Base-by-base conservation (phyloP, 2,888 invertebrate species). In the Hirudinaria manillensis region DNA sequence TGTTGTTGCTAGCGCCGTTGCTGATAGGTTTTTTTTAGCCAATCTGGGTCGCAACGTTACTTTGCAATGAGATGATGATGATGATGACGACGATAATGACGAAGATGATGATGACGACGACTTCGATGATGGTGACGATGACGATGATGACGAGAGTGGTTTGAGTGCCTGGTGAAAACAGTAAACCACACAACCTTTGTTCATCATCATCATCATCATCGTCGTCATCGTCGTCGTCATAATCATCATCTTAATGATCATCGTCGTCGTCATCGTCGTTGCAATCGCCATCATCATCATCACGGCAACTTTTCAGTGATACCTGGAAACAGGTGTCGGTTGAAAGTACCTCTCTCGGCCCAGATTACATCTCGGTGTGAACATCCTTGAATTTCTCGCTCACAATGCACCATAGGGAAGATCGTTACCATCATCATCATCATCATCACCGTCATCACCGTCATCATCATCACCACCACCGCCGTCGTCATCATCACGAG, bases 71-170 rank as follows among this genome's bases (percentile, higher is more conserved):
- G 45, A 61, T 61, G 61, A 61, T 61, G n/a, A 61, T 61, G 61
- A 61, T 61, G 61, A 61, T 61, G 7, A 61, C 29, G 61, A 61
- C 21, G 61, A 56, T 72, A 27, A 70, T 75, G 70, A 70, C 45
- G 75, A 75, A 51, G 70, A 75, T 53, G 75, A 70, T 51, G 68
- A 70, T 51, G 75, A 68, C n/a, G 75, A 7, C 24, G 70, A 70
- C 21, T 70, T 13, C 51, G 70, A 70, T 53, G 75, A 70, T 38
- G 75, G 27, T 75, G 75, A 38, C 53, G 75, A 38, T 70, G 75
- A 51, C 19, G 55, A 75, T 29, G 75, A 75, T 51, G 75, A 75
- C 27, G 75, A 75, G 61, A 56, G 32, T 24, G 61, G 13, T 13
- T n/a, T 6, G 3, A 13, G 27, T 56, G 13, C 13, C 21, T n/a